Percentiles rank a stretch among this genome's conserved stretches.
These are phyloP conservation scores for Oligia fasciuncula DNA, from an alignment of 2,888 invertebrate species.

Conservation along the genomic window DNA sequence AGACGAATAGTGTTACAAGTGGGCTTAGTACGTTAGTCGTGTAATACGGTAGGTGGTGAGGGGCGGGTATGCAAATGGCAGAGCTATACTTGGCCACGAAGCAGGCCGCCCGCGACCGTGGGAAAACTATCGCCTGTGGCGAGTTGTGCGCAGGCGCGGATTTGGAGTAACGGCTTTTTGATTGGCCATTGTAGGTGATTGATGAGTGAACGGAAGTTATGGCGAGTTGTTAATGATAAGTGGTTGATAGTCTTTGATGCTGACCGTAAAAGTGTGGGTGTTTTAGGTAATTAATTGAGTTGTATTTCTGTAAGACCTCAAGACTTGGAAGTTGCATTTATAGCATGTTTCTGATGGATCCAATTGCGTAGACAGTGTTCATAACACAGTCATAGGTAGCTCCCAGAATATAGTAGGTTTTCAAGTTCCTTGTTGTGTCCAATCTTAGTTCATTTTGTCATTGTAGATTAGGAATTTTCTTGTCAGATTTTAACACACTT, in stretches of 20 bases:
- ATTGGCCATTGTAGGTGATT: constrained; percentile 55
- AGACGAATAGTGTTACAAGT: constrained; percentile 41
- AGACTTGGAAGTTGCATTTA: background rate
- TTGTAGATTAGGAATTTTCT: background rate
- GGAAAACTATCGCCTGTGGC: constrained; percentile 90
- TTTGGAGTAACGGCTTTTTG: constrained; percentile 67
- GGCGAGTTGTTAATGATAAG: constrained; percentile 43
- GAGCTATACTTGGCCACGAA: constrained; percentile 87
- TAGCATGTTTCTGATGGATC: background rate
- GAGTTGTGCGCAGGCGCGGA: constrained; percentile 80
- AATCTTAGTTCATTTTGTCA: background rate
- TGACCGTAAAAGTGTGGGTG: constrained; percentile 17
- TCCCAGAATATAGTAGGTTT: background rate
- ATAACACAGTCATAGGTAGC: background rate
- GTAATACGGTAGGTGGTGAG: constrained; percentile 86
- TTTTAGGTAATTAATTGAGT: constrained; percentile 26
- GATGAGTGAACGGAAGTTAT: constrained; percentile 56
- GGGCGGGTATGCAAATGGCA: constrained; percentile 89
- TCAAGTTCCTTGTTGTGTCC: background rate
- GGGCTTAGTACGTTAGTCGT: constrained; percentile 73
- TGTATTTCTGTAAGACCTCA: background rate
- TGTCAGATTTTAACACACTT: background rate
- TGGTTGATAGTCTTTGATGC: constrained; percentile 21
- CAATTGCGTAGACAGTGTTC: background rate
- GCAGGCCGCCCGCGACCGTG: constrained; percentile 87